Base-by-base conservation (phyloP, 2,888 invertebrate species). In the Gymnoscelis rufifasciata region DNA sequence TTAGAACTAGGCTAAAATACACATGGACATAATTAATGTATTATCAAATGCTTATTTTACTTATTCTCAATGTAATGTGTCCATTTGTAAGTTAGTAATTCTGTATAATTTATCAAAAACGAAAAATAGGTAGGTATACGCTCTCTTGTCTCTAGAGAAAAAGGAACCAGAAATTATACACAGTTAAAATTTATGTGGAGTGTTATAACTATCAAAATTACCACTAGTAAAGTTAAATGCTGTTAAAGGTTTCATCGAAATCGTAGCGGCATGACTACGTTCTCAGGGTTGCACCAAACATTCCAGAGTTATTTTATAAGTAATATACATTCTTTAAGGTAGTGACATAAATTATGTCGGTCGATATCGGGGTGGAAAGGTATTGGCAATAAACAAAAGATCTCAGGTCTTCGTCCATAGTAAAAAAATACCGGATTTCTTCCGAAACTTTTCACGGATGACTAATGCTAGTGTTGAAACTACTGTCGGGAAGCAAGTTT, bases 51-150 rank as follows among this genome's bases (percentile, higher is more conserved):
- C n/a, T n/a, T n/a, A n/a, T n/a, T n/a, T n/a, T n/a, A n/a, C n/a
- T n/a, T n/a, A n/a, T n/a, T n/a, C n/a, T n/a, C n/a, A n/a, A n/a
- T n/a, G n/a, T n/a, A n/a, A n/a, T n/a, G 29, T 47, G 38, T 47
- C 38, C 41, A 26, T 23, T 29, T 27, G 39, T 31, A 5, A 35
- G 29, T n/a, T 6, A 14, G 19, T 5, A 35, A 8, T 37, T 37
- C 43, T 42, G 49, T 60, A 57, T 56, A 27, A 13, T 53, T 60
- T 56, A 33, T 55, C 52, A 10, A n/a, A n/a, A n/a, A n/a, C n/a
- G n/a, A n/a, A n/a, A n/a, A n/a, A n/a, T n/a, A n/a, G n/a, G n/a
- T n/a, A n/a, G n/a, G n/a, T n/a, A n/a, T n/a, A n/a, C n/a, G n/a
- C n/a, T n/a, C n/a, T n/a, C n/a, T n/a, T n/a, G n/a, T n/a, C n/a